phyloP scores from a whole-genome alignment of 2,113 vertebrate species.

The Megaceryle maxima region DNA sequence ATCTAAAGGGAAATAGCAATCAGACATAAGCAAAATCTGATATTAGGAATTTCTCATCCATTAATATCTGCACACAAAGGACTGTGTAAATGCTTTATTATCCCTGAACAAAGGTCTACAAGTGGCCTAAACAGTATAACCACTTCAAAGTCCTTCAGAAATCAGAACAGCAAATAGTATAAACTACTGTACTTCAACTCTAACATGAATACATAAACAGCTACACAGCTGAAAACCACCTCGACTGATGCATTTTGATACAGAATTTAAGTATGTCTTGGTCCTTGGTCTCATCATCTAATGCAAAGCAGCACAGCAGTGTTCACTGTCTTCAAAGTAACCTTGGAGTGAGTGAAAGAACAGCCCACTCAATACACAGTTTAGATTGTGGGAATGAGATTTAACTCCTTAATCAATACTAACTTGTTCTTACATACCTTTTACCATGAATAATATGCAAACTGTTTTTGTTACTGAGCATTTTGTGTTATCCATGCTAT shows the following conservation, averaged over 20 bases:
- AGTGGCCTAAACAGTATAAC: not conserved
- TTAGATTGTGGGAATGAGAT: not conserved
- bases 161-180: not conserved
- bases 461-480: not conserved
- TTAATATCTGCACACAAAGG: not conserved
- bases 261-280: not conserved
- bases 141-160: not conserved
- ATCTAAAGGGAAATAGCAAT: not conserved
- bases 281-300: not conserved
- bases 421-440: not conserved
- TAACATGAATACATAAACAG: not conserved
- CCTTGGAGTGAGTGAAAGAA: not conserved
- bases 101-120: not conserved
- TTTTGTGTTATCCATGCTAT: not conserved
- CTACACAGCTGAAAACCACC: not conserved
- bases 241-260: not conserved
- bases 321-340: not conserved
- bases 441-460: not conserved
- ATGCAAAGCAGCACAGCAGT: not conserved
- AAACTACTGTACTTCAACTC: not conserved
- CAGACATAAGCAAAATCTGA: not conserved
- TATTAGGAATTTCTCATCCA: slow-evolving; percentile 11
- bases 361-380: not conserved
- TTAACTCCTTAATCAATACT: not conserved
- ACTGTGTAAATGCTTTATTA: not conserved